Base-by-base conservation (phyloP, 2,797 vertebrate genomes). In the Pangasius macronema region DNA sequence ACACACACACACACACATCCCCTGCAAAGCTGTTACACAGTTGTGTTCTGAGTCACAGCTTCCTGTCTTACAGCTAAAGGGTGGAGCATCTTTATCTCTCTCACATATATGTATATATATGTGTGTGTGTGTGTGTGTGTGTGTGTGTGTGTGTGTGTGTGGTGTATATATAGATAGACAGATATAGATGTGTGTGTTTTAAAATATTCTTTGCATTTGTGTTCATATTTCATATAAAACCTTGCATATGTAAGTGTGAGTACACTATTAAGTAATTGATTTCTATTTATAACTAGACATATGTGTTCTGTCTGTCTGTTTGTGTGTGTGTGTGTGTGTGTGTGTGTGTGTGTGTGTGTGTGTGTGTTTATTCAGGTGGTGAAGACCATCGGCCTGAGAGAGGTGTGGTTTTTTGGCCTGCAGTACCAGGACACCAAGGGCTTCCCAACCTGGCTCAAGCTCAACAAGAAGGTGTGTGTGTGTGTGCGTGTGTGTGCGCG, bases 321-420 rank as follows among this genome's bases (percentile, higher is more conserved):
- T n/a, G n/a, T 36, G 1, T 22, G 16, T 67, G 22, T 51, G 57
- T 70, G 39, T 86, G 67, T 89, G 36, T 84, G 79, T 85, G 70
- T 72, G 22, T 18, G 11, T 55, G 30, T 36, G 51, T 63, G 39
- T 84, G 57, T 87, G n/a, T 81, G 80, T 82, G 70, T 84, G 55
- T 85, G 51, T 70, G 85, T 63, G 20, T 83, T 83, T 84, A 55
- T 67, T n/a, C 57, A 99, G 98, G 98, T 99, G 63, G 98, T 99
- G 90, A 99, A 99, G 95, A 99, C 98, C 68, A 99, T 99, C 39
- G 98, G 98, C 49, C 95, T 99, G 82, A 95, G 98, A 89, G 98
- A 99, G 92, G 97, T 99, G 85, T 99, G 98, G 98, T 99, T 99
- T 93, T 99, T 99, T 91, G 98, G 98, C 84, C 97, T 99, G 85